Evolutionary conservation across 2,797 vertebrate genomes (phyloP), one percentile per base, ranked within the genome.

Genomic region (Margarornis squamiger): DNA sequence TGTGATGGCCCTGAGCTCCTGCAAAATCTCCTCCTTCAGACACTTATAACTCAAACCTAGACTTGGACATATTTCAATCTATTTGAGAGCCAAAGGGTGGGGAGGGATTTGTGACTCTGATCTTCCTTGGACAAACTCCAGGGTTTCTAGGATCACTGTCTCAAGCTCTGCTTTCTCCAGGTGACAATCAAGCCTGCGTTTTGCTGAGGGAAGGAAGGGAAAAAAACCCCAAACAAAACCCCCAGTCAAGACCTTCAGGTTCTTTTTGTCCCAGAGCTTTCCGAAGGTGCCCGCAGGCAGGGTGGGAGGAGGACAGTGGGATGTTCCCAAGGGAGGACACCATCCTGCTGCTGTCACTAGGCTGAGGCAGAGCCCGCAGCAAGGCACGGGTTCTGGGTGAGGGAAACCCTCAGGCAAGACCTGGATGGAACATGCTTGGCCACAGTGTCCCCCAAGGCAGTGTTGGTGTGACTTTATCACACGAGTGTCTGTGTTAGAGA

Each of bases 271-370:
- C 62, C 73, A 72, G 43, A 77, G 12, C 48, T 27, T 55, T 49
- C 39, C 46, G 48, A 15, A 23, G 7, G 0, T 41, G 21, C 38
- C 49, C 29, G 3, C 22, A 24, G 66, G 51, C 24, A 58, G 48
- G 20, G 29, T 51, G 51, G 52, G 30, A 71, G 7, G 12, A 80
- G 32, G 36, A 49, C 54, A 21, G 1, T 0, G 0, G 41, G 7
- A 9, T 62, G n/a, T 39, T 45, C 81, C 70, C 67, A 70, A 7
- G 58, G 59, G 4, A 39, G 38, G 43, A 13, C 54, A 55, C 16
- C 9, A 12, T 3, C 32, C 87, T 43, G 41, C 19, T 10, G 48
- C 1, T 63, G n/a, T 34, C 86, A 32, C 43, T 24, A 21, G 45
- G 58, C 41, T 67, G 61, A 82, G 59, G 41, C 65, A 58, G 55